phyloP scores from a whole-genome alignment of 2,113 vertebrate genomes.

The Cryptoleucopteryx plumbea region DNA sequence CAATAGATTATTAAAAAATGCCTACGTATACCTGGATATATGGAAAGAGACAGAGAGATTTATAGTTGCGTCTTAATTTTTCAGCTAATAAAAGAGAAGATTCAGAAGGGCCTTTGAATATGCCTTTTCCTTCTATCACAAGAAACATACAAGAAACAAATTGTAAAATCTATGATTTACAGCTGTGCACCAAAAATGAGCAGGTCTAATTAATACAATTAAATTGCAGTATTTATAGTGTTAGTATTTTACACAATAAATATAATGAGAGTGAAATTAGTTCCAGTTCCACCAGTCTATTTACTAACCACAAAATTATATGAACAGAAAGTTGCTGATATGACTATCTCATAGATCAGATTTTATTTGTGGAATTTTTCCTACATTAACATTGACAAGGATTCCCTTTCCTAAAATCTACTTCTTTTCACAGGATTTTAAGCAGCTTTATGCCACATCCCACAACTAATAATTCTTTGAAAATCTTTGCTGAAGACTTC shows the following conservation, averaged over 20 bases:
- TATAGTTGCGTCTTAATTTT: neutral
- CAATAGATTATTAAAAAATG: neutral
- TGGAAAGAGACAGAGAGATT: neutral
- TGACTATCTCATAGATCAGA: neutral
- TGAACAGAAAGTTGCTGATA: neutral
- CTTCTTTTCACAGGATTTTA: neutral
- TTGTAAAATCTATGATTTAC: neutral
- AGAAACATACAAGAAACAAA: neutral
- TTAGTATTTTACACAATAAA: neutral
- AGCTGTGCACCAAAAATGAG: neutral
- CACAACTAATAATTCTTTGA: neutral
- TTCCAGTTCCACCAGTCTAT: neutral
- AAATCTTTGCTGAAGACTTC: neutral
- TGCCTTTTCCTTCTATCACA: neutral
- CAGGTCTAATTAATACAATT: neutral
- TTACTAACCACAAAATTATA: neutral
- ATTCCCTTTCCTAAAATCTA: neutral
- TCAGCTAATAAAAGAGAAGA: neutral
- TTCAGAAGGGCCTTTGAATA: neutral
- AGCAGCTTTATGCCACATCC: neutral
- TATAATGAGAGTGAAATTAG: neutral
- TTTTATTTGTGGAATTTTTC: neutral
- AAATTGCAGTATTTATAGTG: neutral
- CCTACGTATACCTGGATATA: accelerated
- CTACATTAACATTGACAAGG: neutral